A percentile compares a stretch with the other conserved stretches of the same genome.
Conservation (phyloP, 2,113 vertebrate species). For the Choloepus hoffmanni region DNA sequence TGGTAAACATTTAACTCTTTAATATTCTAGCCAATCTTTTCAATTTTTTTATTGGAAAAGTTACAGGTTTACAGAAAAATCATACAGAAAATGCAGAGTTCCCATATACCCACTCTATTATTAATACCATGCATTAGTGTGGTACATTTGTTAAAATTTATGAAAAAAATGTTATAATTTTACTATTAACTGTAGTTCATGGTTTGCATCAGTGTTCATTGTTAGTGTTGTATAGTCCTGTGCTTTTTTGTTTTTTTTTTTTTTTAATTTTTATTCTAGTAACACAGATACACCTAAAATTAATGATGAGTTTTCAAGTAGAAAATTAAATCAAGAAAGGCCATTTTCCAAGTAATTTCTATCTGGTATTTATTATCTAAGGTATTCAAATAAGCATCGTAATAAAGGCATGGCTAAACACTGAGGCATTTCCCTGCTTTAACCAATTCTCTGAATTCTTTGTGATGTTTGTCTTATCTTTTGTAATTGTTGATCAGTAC, state of each 20-base stretch:
- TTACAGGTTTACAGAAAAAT: no score
- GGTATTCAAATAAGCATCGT: constrained; percentile 36
- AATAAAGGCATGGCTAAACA: neutral
- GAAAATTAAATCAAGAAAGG: constrained; percentile 36
- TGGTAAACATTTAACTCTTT: neutral
- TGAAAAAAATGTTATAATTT: no score
- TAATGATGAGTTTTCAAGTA: neutral
- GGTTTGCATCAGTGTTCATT: no score
- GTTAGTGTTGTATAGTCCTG: no score
- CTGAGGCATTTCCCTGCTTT: neutral
- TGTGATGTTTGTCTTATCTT: neutral
- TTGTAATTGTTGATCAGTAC: constrained; percentile 40
- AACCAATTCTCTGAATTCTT: neutral
- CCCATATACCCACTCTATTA: no score
- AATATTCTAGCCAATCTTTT: neutral
- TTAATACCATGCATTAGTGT: no score
- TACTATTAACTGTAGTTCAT: no score
- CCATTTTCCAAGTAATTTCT: neutral
- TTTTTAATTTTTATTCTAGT: neutral
- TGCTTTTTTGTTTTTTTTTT: neutral
- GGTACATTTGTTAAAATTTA: no score
- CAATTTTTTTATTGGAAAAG: neutral
- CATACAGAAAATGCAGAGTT: no score
- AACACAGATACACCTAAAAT: neutral
- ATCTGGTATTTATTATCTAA: neutral